These are phyloP conservation scores for Andrena haemorrhoa DNA, from an alignment of 2,888 invertebrate genomes.

Conservation along the genomic window DNA sequence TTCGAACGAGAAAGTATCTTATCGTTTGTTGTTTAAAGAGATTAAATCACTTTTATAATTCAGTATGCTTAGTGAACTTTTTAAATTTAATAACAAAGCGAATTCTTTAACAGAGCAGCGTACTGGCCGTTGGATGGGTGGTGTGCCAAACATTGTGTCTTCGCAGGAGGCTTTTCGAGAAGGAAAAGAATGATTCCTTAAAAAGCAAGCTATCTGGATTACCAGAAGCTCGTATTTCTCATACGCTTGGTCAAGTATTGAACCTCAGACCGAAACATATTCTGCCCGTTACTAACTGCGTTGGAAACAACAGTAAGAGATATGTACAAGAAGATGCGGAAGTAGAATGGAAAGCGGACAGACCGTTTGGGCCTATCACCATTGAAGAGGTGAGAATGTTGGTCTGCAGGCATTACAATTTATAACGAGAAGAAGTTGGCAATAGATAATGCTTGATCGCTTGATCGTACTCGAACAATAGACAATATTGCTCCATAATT, in stretches of 20 bases:
- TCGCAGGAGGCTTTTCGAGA: slow-evolving; percentile 76
- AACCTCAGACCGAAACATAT: slow-evolving; percentile 73
- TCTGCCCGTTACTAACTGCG: slow-evolving; percentile 74
- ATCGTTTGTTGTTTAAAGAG: no score
- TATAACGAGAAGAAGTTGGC: slow-evolving; percentile 24
- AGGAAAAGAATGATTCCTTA: slow-evolving; percentile 65
- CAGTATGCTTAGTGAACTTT: no score
- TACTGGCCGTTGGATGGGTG: slow-evolving; percentile 88
- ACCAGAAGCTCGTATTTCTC: slow-evolving; percentile 65
- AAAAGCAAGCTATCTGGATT: slow-evolving; percentile 69
- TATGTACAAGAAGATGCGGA: slow-evolving; percentile 36
- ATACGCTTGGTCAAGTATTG: slow-evolving; percentile 69
- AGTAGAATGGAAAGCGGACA: slow-evolving; percentile 40
- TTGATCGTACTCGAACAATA: no score
- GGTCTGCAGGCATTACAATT: slow-evolving; percentile 70
- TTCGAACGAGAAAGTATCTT: not conserved
- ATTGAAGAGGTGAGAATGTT: slow-evolving; percentile 81
- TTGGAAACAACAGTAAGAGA: slow-evolving; percentile 53
- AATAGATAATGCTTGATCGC: not conserved
- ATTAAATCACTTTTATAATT: no score
- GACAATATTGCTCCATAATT: slow-evolving; percentile 4
- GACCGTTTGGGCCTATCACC: slow-evolving; percentile 79
- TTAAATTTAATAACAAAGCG: no score
- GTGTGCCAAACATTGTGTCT: slow-evolving; percentile 87
- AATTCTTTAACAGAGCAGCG: slow-evolving; percentile 86